phyloP scores from a whole-genome alignment of 2,888 invertebrate genomes.

The Tiliacea citrago region DNA sequence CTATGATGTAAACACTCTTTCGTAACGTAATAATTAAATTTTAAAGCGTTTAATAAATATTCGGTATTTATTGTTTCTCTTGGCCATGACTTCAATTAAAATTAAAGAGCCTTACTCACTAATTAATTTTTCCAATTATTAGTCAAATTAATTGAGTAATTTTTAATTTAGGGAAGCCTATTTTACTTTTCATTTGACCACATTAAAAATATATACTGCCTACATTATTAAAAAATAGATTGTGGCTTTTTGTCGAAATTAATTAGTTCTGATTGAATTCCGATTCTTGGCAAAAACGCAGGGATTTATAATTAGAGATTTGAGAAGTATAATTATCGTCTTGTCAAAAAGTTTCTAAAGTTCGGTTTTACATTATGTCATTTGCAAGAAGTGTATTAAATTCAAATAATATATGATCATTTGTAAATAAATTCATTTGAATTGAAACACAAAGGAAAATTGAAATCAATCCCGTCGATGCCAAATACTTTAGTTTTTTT shows the following conservation, averaged over 20 bases:
- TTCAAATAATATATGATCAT: not conserved
- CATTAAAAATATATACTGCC: too few relatives aligned
- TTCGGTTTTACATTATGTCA: not conserved
- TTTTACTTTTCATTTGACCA: too few relatives aligned
- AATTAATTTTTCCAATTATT: constrained; percentile 30
- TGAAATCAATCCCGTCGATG: constrained; percentile 16
- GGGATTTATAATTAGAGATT: not conserved
- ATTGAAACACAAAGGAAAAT: constrained; percentile 20
- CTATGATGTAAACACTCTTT: too few relatives aligned
- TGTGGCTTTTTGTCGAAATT: too few relatives aligned
- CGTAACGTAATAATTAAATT: too few relatives aligned
- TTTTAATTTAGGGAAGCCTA: too few relatives aligned
- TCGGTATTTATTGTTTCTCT: not conserved
- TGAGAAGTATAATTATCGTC: not conserved
- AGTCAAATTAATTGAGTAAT: constrained; percentile 23
- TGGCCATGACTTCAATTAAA: constrained; percentile 19
- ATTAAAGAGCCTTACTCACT: not conserved
- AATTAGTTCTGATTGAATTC: not conserved
- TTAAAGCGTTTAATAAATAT: constrained; percentile 1
- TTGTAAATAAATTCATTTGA: constrained; percentile 11
- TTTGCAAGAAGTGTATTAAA: not conserved
- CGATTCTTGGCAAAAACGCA: not conserved
- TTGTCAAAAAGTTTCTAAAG: not conserved
- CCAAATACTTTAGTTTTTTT: too few relatives aligned
- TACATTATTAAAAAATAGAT: too few relatives aligned